A percentile compares a stretch with the other conserved stretches of the same genome.
Conservation (phyloP, 2,797 vertebrate genomes). For the Telmatherina bonti region DNA sequence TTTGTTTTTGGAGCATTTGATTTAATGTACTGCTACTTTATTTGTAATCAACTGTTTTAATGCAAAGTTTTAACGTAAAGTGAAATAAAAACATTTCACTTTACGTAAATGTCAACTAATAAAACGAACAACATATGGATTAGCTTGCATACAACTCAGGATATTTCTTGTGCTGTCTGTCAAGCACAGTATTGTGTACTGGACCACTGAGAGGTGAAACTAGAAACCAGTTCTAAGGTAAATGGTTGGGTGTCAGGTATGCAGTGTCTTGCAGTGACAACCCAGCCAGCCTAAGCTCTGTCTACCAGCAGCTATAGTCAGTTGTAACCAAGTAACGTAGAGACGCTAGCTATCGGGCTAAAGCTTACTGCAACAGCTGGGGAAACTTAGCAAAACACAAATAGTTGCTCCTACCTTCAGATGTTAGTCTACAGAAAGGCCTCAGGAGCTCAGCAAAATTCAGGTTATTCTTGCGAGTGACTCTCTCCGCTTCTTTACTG, state of each 20-base stretch:
- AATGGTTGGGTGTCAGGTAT: background rate
- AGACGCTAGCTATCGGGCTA: background rate
- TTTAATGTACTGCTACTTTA: no score
- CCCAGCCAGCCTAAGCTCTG: background rate
- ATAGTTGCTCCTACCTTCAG: conserved; percentile 87
- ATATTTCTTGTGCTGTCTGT: background rate
- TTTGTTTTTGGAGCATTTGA: no score
- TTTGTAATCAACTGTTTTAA: no score
- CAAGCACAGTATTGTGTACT: background rate
- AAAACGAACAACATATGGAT: background rate
- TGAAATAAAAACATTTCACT: no score
- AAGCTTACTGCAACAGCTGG: background rate
- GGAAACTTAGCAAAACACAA: background rate
- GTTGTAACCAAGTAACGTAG: background rate
- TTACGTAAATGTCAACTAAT: background rate
- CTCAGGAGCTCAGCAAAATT: conserved; percentile 93
- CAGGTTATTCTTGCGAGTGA: conserved; percentile 93
- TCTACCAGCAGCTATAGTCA: no score
- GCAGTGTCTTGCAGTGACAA: background rate
- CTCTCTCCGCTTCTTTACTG: conserved; percentile 92
- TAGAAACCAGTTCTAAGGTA: background rate
- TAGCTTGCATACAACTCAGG: background rate
- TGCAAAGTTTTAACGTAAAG: no score
- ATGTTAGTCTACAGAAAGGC: conserved; percentile 96
- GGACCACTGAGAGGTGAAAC: background rate